Conservation (phyloP, 2,113 vertebrate genomes). For the Sula dactylatra region DNA sequence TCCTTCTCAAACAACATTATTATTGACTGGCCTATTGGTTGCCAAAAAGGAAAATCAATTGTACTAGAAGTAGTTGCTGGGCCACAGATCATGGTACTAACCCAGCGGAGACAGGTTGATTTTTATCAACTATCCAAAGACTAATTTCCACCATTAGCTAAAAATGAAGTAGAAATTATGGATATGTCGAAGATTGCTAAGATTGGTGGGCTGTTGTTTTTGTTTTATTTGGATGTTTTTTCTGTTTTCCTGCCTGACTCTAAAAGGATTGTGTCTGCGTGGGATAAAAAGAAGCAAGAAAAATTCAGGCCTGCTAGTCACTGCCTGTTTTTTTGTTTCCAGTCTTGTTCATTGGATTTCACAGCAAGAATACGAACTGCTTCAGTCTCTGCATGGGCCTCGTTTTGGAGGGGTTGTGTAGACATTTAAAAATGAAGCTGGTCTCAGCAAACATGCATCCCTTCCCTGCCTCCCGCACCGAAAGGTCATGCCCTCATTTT, state of each 20-base stretch:
- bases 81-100: constrained; percentile 71
- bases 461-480: not conserved
- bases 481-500: not conserved
- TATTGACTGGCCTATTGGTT: constrained; percentile 82
- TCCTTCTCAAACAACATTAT: constrained; percentile 83
- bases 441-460: not conserved
- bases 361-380: not conserved
- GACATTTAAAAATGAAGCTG: not conserved
- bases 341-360: not conserved
- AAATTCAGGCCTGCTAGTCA: not conserved
- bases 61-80: constrained; percentile 74
- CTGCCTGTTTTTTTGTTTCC: not conserved
- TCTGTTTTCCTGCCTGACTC: not conserved
- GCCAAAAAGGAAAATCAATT: constrained; percentile 84
- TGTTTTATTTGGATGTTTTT: constrained; percentile 34
- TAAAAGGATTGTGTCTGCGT: not conserved
- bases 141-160: constrained; percentile 75
- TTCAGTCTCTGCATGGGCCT: not conserved
- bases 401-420: accelerated
- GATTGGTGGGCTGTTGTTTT: not conserved
- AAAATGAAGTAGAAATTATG: constrained; percentile 69
- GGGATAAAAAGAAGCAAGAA: not conserved
- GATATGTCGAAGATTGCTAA: constrained; percentile 35
- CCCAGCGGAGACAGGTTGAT: constrained; percentile 71
- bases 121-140: constrained; percentile 75